Conservation (phyloP, 2,888 invertebrate genomes). For the Aporophyla lueneburgensis region DNA sequence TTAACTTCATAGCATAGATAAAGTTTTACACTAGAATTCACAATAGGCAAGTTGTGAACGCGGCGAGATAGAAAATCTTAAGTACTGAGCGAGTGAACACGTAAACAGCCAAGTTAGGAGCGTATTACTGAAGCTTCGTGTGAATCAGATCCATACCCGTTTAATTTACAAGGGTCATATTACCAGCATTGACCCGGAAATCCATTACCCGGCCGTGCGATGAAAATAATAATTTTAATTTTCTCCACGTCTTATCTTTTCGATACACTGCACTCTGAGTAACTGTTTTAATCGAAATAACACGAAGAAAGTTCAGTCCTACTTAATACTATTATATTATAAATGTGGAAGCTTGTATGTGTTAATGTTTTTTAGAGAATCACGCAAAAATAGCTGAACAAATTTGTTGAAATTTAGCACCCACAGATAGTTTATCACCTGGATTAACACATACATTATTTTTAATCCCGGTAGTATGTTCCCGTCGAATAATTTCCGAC, state of each 20-base stretch:
- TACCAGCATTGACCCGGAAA: conserved; percentile 76
- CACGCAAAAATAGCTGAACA: too few relatives aligned
- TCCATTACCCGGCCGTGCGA: conserved; percentile 71
- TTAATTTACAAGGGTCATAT: conserved; percentile 73
- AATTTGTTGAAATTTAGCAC: too few relatives aligned
- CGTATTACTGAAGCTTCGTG: conserved; percentile 45
- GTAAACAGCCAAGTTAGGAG: conserved; percentile 62
- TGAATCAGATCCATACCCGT: conserved; percentile 62
- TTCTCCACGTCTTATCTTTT: conserved; percentile 70
- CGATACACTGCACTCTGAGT: conserved; percentile 55
- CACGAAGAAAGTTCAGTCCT: not conserved
- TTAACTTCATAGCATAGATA: conserved; percentile 45
- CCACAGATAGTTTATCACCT: too few relatives aligned
- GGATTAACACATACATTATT: too few relatives aligned
- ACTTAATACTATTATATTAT: too few relatives aligned
- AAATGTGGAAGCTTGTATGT: too few relatives aligned
- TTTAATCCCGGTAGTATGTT: too few relatives aligned
- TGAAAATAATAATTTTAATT: conserved; percentile 69
- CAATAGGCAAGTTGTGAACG: conserved; percentile 62
- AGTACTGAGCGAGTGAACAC: conserved; percentile 60
- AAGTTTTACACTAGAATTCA: conserved; percentile 66
- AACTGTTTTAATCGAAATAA: not conserved
- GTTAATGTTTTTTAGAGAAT: too few relatives aligned
- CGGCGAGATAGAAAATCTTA: conserved; percentile 68
- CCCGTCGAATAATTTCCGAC: too few relatives aligned